Evolutionary conservation across 2,797 vertebrate species (phyloP), one percentile per base, ranked within the genome.

Genomic region (Takifugu rubripes): DNA sequence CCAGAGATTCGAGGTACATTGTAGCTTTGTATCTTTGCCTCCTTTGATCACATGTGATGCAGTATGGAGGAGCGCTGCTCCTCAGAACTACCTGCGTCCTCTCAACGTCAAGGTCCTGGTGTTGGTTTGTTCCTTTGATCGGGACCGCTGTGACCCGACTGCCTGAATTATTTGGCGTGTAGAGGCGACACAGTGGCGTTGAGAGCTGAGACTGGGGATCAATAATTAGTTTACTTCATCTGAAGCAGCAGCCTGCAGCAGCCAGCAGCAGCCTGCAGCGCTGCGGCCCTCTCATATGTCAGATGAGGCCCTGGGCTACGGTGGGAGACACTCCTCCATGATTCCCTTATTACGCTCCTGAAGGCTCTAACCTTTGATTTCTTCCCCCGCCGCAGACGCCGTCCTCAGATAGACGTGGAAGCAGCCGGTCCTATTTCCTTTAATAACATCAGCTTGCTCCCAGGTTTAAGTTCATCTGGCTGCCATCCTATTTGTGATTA

Each of bases 1-100:
- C 84, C 97, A 99, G 92, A 95, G 96, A 93, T 99, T 99, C 92
- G 97, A 98, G 96, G 97, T 99, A 94, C 15, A 1, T n/a, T 15
- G 3, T 33, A 16, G 17, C 12, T 40, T 40, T 6, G 3, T 40
- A 40, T 14, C 12, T 40, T 40, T 40, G 12, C 17, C 5, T 24
- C 25, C 16, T 3, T 17, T 46, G 44, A n/a, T 8, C 5, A 43
- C 42, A 43, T 43, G 42, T 29, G 4, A 29, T 1, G 27, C 7
- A 36, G 3, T 3, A 12, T 10, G 12, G 9, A 14, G 2, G 10
- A 33, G 12, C 14, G 36, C 36, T 40, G 36, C 11, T 40, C 36
- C 36, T 40, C 36, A 40, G 12, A 40, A 14, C 12, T 3, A 40
- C 36, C 36, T 14, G 12, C 36, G 4, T 12, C 40, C 14, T 40